A percentile compares a stretch with the other conserved stretches of the same genome.
Conservation (phyloP, 1,140 invertebrate genomes). For the Pectinophora gossypiella region DNA sequence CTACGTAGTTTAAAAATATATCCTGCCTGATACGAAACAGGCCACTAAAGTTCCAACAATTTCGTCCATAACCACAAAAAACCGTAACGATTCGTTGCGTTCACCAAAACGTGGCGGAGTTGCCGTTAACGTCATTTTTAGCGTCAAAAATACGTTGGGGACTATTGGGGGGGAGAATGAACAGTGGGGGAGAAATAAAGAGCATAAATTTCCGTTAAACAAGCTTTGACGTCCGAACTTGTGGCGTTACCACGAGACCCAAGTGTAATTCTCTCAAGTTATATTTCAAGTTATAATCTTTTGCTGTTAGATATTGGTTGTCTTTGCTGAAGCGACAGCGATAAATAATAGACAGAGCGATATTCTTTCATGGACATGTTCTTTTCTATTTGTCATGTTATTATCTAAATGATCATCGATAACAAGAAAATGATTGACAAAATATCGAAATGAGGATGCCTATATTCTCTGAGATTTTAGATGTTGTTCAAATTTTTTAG, state of each 20-base stretch:
- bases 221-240: conserved; percentile 25
- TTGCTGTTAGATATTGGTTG: conserved; percentile 7
- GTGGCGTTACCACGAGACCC: conserved; percentile 15
- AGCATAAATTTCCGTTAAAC: conserved; percentile 21
- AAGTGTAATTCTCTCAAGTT: conserved; percentile 1
- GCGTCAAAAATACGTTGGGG: not conserved
- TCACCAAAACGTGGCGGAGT: not conserved
- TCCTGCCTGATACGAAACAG: too few relatives aligned
- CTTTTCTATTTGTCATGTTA: too few relatives aligned
- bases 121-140: not conserved
- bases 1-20: too few relatives aligned
- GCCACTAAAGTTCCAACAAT: not conserved
- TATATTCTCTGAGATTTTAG: too few relatives aligned
- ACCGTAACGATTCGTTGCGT: not conserved
- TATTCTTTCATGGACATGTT: too few relatives aligned
- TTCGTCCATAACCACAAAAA: not conserved
- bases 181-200: conserved; percentile 13
- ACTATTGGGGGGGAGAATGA: not conserved
- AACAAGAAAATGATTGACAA: too few relatives aligned
- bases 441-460: too few relatives aligned
- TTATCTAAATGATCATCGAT: too few relatives aligned
- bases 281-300: conserved; percentile 14
- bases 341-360: too few relatives aligned
- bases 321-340: not conserved
- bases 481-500: too few relatives aligned